Base-by-base conservation (phyloP, 2,797 vertebrate genomes). In the Gastrophryne carolinensis region DNA sequence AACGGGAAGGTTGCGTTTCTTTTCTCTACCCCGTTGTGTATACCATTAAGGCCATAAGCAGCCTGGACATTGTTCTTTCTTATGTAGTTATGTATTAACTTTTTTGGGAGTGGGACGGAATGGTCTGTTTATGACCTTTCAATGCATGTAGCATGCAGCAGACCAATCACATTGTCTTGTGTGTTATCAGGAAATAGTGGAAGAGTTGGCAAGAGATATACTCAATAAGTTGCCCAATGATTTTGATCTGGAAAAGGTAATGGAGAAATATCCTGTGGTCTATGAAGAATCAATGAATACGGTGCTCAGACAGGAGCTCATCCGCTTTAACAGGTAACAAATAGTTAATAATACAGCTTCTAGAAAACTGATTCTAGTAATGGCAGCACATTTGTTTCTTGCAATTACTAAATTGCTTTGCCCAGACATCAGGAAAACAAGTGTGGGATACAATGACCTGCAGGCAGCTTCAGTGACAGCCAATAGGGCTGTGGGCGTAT, bases 201-300 rank as follows among this genome's bases (percentile, higher is more conserved):
- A 96, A 75, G 95, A 96, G 15, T 82, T 98, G 81, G 93, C 91
- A 2, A 90, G 90, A 60, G 95, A 96, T 79, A 91, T 98, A 72
- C 85, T 98, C 23, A 92, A 91, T 47, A 98, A 94, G 83, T 87
- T 98, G 7, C 95, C 95, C 10, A 64, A 50, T 2, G 90, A 91
- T 78, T 97, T 96, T 86, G 85, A 97, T 77, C 62, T 94, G 32
- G 83, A 94, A 77, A 79, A 80, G 61, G 90, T 97, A 78, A 90
- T 94, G 64, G 83, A 86, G 5, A 80, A 84, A 79, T 98, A 97
- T 77, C 95, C 95, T 1, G 92, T 97, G 26, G 81, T 91, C 79
- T 98, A 97, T 56, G 87, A 94, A 37, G 95, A 98, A 77, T 98
- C 96, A 11, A 98, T 98, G 97, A 97, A 98, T 72, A 96, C 95